Percentiles rank a stretch among this genome's conserved stretches.
Conservation (phyloP, 2,888 invertebrate species). For the Tipula unca region DNA sequence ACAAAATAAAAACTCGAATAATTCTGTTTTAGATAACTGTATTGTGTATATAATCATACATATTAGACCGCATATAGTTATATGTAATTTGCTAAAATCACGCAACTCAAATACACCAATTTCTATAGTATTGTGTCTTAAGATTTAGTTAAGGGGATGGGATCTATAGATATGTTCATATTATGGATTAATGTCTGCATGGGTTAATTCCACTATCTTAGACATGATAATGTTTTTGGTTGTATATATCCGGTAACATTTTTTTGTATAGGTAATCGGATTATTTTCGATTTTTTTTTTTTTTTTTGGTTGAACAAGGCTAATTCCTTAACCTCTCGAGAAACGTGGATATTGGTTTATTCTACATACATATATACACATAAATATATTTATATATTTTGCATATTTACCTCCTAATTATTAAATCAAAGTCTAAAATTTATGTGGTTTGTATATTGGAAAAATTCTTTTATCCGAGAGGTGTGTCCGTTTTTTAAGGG, state of each 20-base stretch:
- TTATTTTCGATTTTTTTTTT: neutral
- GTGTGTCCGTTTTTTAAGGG: neutral
- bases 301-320: neutral
- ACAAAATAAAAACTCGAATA: neutral
- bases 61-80: neutral
- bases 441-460: neutral
- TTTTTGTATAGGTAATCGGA: neutral
- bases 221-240: neutral
- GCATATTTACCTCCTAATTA: neutral
- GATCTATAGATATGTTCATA: neutral
- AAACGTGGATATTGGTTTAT: neutral
- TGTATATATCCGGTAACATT: neutral
- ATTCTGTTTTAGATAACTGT: neutral
- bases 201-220: neutral
- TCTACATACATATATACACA: no score
- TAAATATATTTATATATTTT: neutral
- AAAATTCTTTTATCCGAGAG: neutral
- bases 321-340: neutral
- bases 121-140: neutral
- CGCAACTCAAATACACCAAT: neutral
- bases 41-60: neutral
- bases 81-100: neutral
- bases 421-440: neutral
- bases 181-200: neutral
- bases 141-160: neutral